Conservation (phyloP, 1,140 invertebrate genomes). For the Ectropis grisescens region DNA sequence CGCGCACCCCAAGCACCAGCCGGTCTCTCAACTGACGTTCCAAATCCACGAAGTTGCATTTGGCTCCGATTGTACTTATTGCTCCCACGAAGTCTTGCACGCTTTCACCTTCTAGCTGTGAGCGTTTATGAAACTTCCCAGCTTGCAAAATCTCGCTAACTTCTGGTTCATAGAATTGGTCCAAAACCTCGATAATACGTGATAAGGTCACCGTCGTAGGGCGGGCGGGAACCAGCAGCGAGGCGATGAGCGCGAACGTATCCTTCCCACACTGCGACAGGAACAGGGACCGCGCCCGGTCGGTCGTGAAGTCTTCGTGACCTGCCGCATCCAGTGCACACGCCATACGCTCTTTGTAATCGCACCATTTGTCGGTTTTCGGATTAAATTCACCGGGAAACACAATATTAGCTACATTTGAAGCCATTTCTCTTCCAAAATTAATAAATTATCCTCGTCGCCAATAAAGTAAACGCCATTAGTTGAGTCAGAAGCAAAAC, state of each 20-base stretch:
- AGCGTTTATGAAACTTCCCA: slow-evolving; percentile 17
- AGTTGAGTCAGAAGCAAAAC: too few species aligned
- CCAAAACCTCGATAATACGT: slow-evolving; percentile 12
- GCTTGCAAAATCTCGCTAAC: slow-evolving; percentile 21
- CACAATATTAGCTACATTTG: neutral
- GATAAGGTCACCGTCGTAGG: slow-evolving; percentile 7
- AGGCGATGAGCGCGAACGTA: slow-evolving; percentile 14
- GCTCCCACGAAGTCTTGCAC: slow-evolving; percentile 18
- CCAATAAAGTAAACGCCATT: too few species aligned
- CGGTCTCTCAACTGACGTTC: slow-evolving; percentile 16
- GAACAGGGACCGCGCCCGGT: slow-evolving; percentile 13
- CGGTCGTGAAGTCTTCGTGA: neutral
- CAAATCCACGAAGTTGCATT: slow-evolving; percentile 17
- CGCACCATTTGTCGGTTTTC: slow-evolving; percentile 15
- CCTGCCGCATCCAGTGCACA: slow-evolving; percentile 14
- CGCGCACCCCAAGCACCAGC: slow-evolving; percentile 14
- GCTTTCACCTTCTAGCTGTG: slow-evolving; percentile 12
- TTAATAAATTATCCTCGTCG: too few species aligned
- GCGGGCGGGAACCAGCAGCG: slow-evolving; percentile 11
- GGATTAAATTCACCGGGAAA: neutral
- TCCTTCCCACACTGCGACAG: slow-evolving; percentile 19
- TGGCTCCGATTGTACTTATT: slow-evolving; percentile 11
- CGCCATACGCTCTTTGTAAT: slow-evolving; percentile 17
- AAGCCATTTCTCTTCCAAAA: neutral
- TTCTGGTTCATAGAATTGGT: slow-evolving; percentile 21